phyloP scores from a whole-genome alignment of 2,113 vertebrate species.

The Apistogramma diplotaenia region DNA sequence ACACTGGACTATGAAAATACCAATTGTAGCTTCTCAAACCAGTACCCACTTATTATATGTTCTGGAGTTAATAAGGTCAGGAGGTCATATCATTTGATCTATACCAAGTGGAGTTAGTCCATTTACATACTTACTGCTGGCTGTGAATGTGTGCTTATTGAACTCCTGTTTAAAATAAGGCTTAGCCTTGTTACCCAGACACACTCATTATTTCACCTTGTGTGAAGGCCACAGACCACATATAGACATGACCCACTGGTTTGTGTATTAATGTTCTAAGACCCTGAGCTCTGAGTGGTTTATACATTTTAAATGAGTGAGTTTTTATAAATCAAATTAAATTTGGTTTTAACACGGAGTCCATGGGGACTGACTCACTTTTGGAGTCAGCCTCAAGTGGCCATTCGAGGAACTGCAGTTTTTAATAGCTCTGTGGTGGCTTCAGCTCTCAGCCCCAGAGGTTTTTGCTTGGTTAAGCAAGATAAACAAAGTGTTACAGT shows the following conservation, averaged over 20 bases:
- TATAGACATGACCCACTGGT: background rate
- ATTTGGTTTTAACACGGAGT: background rate
- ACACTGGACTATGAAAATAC: background rate
- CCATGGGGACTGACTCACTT: background rate
- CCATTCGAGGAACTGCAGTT: background rate
- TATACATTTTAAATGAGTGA: background rate
- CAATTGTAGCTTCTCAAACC: no score
- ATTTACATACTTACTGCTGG: background rate
- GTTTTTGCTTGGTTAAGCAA: background rate
- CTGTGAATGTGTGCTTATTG: background rate
- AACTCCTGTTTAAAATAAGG: background rate
- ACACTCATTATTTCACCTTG: rapidly evolving
- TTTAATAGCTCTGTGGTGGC: background rate
- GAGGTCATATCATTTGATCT: background rate
- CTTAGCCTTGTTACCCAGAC: background rate
- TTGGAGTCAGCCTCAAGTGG: background rate
- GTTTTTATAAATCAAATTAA: background rate
- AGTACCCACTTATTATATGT: background rate
- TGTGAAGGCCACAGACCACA: background rate
- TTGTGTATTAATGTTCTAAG: background rate
- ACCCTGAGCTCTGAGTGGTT: background rate
- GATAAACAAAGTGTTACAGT: background rate
- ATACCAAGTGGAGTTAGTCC: background rate
- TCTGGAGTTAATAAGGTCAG: background rate
- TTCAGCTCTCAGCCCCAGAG: background rate